Base-by-base conservation (phyloP, 2,113 vertebrate genomes). In the Limanda limanda region DNA sequence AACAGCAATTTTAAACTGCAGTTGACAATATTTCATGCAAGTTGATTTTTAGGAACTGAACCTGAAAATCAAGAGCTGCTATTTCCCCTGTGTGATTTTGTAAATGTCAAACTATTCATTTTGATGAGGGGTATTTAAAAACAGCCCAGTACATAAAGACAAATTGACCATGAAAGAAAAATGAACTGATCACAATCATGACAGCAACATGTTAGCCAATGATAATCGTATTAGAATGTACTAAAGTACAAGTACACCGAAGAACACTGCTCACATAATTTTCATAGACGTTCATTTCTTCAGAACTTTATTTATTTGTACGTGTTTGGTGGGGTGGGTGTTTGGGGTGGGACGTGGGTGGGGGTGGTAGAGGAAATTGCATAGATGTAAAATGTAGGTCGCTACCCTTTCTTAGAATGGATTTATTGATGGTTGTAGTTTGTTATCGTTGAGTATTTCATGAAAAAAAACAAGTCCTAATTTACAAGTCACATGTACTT, bases 241-340 rank as follows among this genome's bases (percentile, higher is more conserved):
- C 75, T 57, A 2, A 45, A 35, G 24, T 51, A 77, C 75, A 45
- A 35, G 24, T 51, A 77, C 75, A 80, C 52, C 67, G 71, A 82
- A 80, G 64, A 79, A 76, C 57, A 63, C 62, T 37, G 27, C 65
- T 62, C 79, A 62, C 37, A 74, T 72, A 65, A 52, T 66, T 79
- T 75, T 68, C 42, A 63, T 74, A 25, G 48, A 71, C 72, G 71
- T 74, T 69, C 25, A 65, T 71, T 87, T 68, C 40, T 79, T 57
- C 77, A 85, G 79, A 85, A 88, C 54, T 75, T 87, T 82, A 86
- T 89, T 89, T 76, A 85, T 89, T 85, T 83, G 68, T 20, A 68
- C 71, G 63, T 31, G 73, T 40, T 27, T 69, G 73, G 63, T 59
- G n/a, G 17, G 72, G 5, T 14, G 60, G 14, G 74, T 24, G 54